Evolutionary conservation across 2,797 vertebrate species (phyloP).

Genomic region (Lemur catta): DNA sequence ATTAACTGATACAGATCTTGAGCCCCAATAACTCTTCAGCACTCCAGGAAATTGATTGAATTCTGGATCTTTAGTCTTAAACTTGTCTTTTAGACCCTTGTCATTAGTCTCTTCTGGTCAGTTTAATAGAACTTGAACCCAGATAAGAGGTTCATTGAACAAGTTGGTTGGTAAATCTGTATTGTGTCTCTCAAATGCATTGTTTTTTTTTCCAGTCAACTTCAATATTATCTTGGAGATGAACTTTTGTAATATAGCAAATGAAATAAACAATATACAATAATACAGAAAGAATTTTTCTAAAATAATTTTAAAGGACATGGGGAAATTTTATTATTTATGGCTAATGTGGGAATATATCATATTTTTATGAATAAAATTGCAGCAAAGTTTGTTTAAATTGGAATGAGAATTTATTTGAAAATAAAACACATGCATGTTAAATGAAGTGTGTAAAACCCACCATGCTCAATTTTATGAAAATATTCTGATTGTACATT

Average conservation of each 20-base stretch:
- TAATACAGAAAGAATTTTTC: neutral
- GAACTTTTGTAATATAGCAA: neutral
- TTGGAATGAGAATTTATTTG: neutral
- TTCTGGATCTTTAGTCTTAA: slow-evolving; percentile 20
- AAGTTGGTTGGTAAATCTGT: neutral
- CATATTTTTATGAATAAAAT: neutral
- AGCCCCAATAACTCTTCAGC: neutral
- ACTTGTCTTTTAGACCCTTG: slow-evolving; percentile 18
- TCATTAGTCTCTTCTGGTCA: slow-evolving; percentile 6
- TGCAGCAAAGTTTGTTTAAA: neutral
- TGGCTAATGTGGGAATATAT: neutral
- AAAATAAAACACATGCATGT: neutral
- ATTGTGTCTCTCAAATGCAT: neutral
- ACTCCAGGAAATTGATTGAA: neutral
- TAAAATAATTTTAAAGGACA: neutral
- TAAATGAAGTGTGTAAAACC: neutral
- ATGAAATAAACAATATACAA: neutral
- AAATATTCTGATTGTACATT: neutral
- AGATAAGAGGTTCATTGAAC: slow-evolving; percentile 7
- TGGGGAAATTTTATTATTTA: neutral
- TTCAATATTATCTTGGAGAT: neutral
- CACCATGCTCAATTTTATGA: neutral
- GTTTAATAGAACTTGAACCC: neutral
- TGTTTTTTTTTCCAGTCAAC: neutral
- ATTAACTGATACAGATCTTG: slow-evolving; percentile 55